Conservation (phyloP, 2,797 vertebrate species). For the Cyclopterus lumpus region DNA sequence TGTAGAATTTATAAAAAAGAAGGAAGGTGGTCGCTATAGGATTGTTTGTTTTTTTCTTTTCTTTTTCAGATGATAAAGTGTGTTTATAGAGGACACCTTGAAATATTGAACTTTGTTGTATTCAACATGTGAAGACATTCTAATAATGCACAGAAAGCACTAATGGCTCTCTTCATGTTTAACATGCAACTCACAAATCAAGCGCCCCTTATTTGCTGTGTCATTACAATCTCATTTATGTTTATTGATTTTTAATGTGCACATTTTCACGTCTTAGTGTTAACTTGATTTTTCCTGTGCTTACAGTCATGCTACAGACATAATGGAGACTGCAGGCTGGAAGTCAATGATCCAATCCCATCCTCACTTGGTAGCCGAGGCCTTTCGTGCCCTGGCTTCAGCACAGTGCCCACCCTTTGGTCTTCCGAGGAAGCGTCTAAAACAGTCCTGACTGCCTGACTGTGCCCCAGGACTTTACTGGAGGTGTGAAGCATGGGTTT, state of each 20-base stretch:
- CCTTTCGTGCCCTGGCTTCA: slow-evolving; percentile 95
- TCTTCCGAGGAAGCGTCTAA: slow-evolving; percentile 96
- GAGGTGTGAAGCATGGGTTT: slow-evolving; percentile 75
- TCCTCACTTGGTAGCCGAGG: slow-evolving; percentile 99
- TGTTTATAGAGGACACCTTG: slow-evolving; percentile 70
- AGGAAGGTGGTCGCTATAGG: slow-evolving; percentile 24
- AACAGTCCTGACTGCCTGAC: slow-evolving; percentile 91
- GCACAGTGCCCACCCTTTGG: slow-evolving; percentile 96
- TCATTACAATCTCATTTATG: slow-evolving; percentile 75
- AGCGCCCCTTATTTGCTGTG: slow-evolving; percentile 59
- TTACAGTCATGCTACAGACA: slow-evolving; percentile 96
- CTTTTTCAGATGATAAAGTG: slow-evolving; percentile 46
- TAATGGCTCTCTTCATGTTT: slow-evolving; percentile 56
- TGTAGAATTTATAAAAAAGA: slow-evolving; percentile 59
- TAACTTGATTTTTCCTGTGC: slow-evolving; percentile 71
- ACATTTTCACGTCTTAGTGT: slow-evolving; percentile 57
- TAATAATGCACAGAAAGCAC: slow-evolving; percentile 30
- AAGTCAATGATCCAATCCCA: slow-evolving; percentile 99
- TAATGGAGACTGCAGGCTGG: slow-evolving; percentile 99
- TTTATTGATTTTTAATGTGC: slow-evolving; percentile 83
- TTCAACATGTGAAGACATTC: slow-evolving; percentile 2
- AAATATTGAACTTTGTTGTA: slow-evolving; percentile 36
- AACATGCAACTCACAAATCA: slow-evolving; percentile 45
- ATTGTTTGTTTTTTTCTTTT: slow-evolving; percentile 46
- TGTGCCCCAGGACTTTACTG: slow-evolving; percentile 82